phyloP scores from a whole-genome alignment of 2,888 invertebrate genomes.

The Zaprionus bogoriensis region DNA sequence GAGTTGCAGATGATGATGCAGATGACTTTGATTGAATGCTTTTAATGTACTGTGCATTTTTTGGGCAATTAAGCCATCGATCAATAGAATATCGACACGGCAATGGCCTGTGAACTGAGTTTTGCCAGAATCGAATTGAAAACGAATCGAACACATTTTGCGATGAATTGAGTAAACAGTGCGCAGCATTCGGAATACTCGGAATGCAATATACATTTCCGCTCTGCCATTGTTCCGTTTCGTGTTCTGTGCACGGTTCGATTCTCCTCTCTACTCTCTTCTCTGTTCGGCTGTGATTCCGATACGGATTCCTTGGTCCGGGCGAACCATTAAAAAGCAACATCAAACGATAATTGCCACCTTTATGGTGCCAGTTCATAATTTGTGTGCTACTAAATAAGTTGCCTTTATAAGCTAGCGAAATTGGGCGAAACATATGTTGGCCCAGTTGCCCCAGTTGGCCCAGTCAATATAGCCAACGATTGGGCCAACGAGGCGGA shows the following conservation, averaged over 20 bases:
- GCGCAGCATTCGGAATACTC: constrained; percentile 3
- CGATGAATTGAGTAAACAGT: constrained; percentile 40
- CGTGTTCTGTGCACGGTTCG: too few species aligned
- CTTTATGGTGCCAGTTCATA: constrained; percentile 46
- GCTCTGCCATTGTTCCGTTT: constrained; percentile 29
- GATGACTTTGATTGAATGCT: background rate
- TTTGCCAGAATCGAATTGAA: constrained; percentile 8
- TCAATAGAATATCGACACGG: constrained; percentile 17
- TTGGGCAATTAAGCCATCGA: constrained; percentile 12
- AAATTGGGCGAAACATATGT: constrained; percentile 42
- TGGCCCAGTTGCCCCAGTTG: constrained; percentile 18
- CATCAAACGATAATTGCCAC: constrained; percentile 53
- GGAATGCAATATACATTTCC: constrained; percentile 33
- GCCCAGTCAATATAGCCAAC: background rate
- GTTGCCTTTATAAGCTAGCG: constrained; percentile 24
- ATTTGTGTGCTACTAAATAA: constrained; percentile 42
- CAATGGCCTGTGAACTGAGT: constrained; percentile 26
- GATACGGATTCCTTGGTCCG: background rate
- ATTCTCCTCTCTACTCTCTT: too few species aligned
- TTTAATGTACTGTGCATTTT: background rate
- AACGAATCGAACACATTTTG: too few species aligned
- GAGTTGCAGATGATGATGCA: background rate
- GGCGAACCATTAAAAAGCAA: constrained; percentile 43
- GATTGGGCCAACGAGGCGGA: background rate
- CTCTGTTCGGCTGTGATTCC: background rate